A percentile compares a stretch with the other conserved stretches of the same genome.
phyloP scores from a whole-genome alignment of 2,888 invertebrate species.

The Barypeithes pellucidus region DNA sequence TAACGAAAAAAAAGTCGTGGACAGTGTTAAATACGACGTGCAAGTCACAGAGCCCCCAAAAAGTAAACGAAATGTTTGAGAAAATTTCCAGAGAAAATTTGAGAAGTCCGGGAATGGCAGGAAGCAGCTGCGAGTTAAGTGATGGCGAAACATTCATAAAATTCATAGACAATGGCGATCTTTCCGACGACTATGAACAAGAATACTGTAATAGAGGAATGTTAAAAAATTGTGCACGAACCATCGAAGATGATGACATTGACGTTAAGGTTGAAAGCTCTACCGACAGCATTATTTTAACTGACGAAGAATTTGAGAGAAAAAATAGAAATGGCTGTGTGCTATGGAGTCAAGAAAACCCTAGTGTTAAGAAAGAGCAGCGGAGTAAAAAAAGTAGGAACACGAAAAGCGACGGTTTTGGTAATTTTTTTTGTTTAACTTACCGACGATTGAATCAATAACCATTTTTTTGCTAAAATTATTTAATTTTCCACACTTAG shows the following conservation, averaged over 20 bases:
- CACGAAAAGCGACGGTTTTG: not conserved
- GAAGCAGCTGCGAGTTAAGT: not conserved
- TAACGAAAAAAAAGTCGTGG: conserved; percentile 4
- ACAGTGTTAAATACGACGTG: conserved; percentile 30
- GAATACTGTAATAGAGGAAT: conserved; percentile 12
- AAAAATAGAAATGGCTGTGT: conserved; percentile 1
- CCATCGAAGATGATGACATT: not conserved
- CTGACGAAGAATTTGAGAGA: conserved; percentile 56
- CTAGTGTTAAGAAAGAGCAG: not conserved
- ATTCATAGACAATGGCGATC: conserved; percentile 16
- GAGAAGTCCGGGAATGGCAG: not conserved
- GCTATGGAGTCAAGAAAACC: not conserved
- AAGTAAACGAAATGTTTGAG: conserved; percentile 58
- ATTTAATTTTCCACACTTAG: too few relatives aligned
- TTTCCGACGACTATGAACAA: conserved; percentile 28
- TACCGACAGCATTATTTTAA: conserved; percentile 55
- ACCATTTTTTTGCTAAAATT: too few relatives aligned
- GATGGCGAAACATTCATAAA: conserved; percentile 5
- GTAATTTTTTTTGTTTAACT: conserved; percentile 4
- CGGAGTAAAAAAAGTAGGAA: not conserved
- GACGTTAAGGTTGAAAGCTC: conserved; percentile 35
- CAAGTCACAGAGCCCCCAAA: conserved; percentile 51
- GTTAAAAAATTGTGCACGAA: not conserved
- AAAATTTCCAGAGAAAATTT: conserved; percentile 49
- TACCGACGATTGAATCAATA: too few relatives aligned